Conservation (phyloP, 2,888 invertebrate species). For the Nebria salina region DNA sequence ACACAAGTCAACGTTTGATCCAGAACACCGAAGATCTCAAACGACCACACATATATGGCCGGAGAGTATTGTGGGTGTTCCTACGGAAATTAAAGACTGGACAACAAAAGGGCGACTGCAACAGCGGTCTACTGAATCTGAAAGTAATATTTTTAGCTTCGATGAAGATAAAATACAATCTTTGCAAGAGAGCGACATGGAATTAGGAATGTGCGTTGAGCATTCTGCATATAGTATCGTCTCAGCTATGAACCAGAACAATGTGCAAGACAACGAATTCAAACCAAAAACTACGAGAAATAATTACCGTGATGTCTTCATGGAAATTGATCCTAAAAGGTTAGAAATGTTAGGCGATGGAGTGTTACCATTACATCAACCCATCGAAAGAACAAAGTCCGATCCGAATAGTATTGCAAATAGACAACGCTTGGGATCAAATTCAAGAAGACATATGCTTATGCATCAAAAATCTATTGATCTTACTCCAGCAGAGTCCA, state of each 20-base stretch:
- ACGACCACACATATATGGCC: conserved; percentile 67
- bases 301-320: conserved; percentile 62
- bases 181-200: conserved; percentile 66
- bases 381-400: conserved; percentile 85
- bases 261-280: conserved; percentile 36
- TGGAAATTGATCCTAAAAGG: conserved; percentile 76
- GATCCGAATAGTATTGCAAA: conserved; percentile 84
- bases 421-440: conserved; percentile 76
- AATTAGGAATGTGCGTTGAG: conserved; percentile 55
- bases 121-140: conserved; percentile 72
- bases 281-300: conserved; percentile 52
- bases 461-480: conserved; percentile 90
- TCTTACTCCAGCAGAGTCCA: conserved; percentile 84
- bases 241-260: conserved; percentile 50
- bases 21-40: conserved; percentile 48
- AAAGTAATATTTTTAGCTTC: conserved; percentile 78
- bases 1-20: conserved; percentile 27
- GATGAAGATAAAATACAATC: conserved; percentile 81
- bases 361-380: conserved; percentile 70
- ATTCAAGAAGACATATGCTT: conserved; percentile 78
- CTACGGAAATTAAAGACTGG: conserved; percentile 65
- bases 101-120: conserved; percentile 64
- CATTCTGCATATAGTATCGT: conserved; percentile 57
- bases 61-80: conserved; percentile 66
- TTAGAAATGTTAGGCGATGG: conserved; percentile 58